Base-by-base conservation (phyloP, 2,113 vertebrate species). In the Polyodon spathula region DNA sequence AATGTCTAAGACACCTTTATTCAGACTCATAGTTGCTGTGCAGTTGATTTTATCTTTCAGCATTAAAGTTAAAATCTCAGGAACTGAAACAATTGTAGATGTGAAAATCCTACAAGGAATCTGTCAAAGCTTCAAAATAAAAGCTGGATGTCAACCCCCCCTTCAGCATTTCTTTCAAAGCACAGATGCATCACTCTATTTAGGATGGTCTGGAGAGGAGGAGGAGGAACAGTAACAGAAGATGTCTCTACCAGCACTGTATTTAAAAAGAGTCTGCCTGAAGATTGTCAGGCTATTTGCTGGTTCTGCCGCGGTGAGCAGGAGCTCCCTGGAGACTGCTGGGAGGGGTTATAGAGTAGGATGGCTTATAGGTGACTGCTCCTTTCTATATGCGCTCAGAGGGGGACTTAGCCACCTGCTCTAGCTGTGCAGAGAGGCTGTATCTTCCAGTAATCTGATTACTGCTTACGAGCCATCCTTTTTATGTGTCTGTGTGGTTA, bases 201-300 rank as follows among this genome's bases (percentile, higher is more conserved):
- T 27, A 27, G 53, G 53, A 55, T 55, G 16, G 55, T 40, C 2
- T 46, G 44, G 44, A 4, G 14, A 46, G 53, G 37, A 55, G 53
- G 53, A 55, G 48, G 48, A 50, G 37, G 16, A 66, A 76, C 57
- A 72, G 75, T 75, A 78, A 83, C 70, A 71, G 67, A 61, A 71
- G 68, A 84, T 69, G 77, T 76, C 77, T 76, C 70, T 79, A 78
- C 75, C 81, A 84, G 78, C 76, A 51, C 38, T 4, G 63, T 72
- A 76, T 77, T 65, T 69, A 69, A 70, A 75, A 68, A 68, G 38
- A 37, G 16, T 58, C 64, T 50, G n/a, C 15, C 52, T 4, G 12
- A 40, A 56, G 61, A 64, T 71, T 65, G 61, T 64, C 70, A 2
- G 63, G 54, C 59, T 70, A 42, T 37, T 62, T 73, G 66, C 67